Percentiles rank a stretch among this genome's conserved stretches.
Conservation (phyloP, 1,140 invertebrate genomes). For the Apis florea region DNA sequence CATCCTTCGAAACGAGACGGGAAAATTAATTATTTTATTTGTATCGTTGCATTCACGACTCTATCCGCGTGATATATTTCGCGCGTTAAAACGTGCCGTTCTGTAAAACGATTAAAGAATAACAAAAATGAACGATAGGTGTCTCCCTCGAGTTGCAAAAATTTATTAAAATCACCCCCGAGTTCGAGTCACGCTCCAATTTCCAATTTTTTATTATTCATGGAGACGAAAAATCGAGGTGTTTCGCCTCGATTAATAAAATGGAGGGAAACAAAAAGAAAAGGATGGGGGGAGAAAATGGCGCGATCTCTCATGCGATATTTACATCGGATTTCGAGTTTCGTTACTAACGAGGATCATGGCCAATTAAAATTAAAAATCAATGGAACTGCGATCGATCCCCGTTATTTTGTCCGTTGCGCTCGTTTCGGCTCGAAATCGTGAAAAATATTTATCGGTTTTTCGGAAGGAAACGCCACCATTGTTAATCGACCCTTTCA, state of each 20-base stretch:
- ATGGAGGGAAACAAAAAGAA: not conserved
- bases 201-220: slow-evolving; percentile 43
- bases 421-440: too few relatives aligned
- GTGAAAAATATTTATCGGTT: slow-evolving; percentile 47
- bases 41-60: not conserved
- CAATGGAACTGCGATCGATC: slow-evolving; percentile 28
- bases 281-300: not conserved
- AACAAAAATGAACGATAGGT: not conserved
- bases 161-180: slow-evolving; percentile 33
- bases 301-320: not conserved
- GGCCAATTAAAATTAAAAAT: slow-evolving; percentile 53
- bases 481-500: slow-evolving; percentile 17
- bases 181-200: not conserved
- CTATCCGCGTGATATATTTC: not conserved
- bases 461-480: slow-evolving; percentile 23
- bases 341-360: not conserved
- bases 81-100: not conserved
- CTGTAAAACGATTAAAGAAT: not conserved
- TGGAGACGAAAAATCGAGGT: slow-evolving; percentile 7
- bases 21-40: slow-evolving; percentile 30
- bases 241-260: slow-evolving; percentile 17
- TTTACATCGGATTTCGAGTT: slow-evolving; percentile 19
- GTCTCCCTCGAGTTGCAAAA: not conserved
- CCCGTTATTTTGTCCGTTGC: not conserved
- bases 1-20: not conserved